Base-by-base conservation (phyloP, 2,888 invertebrate species). In the Melitaea athalia region DNA sequence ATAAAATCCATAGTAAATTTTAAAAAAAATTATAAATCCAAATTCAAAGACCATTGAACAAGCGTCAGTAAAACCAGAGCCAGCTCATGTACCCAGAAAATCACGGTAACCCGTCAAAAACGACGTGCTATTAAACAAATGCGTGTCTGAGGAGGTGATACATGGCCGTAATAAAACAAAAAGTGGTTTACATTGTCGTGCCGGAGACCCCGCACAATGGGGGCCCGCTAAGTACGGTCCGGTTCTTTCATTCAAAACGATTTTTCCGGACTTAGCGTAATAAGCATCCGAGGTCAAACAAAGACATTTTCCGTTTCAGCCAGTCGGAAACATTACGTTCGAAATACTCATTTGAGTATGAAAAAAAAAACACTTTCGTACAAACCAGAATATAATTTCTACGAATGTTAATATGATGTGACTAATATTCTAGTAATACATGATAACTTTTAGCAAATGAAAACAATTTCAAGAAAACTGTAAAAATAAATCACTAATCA, bases 201-300 rank as follows among this genome's bases (percentile, higher is more conserved):
- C 75, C 80, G 77, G 72, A 78, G 76, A 79, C 79, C 79, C 78
- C 77, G 82, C 81, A 90, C 89, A 90, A 90, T 89, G 77, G 85
- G 78, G 72, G 77, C 80, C 82, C 83, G 84, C 85, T 87, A 89
- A 88, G 87, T 89, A 84, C 86, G 87, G 88, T 87, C 88, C 84
- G 81, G 79, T 83, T 83, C 85, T 85, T 86, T 85, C 82, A 84
- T 81, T 78, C 81, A 82, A 82, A 80, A 85, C 83, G 83, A 88
- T 87, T 87, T 86, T 86, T 80, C 86, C 85, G 81, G 85, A 85
- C 81, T 83, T 84, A 81, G 79, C 83, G 85, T 88, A 87, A 87
- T 88, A 89, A 88, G 86, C 87, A 85, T 85, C 87, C 86, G 83
- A 79, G 82, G 75, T 78, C 87, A 88, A 86, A 91, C 90, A 90